phyloP scores from a whole-genome alignment of 2,888 invertebrate genomes.

The Chloroclysta siterata region DNA sequence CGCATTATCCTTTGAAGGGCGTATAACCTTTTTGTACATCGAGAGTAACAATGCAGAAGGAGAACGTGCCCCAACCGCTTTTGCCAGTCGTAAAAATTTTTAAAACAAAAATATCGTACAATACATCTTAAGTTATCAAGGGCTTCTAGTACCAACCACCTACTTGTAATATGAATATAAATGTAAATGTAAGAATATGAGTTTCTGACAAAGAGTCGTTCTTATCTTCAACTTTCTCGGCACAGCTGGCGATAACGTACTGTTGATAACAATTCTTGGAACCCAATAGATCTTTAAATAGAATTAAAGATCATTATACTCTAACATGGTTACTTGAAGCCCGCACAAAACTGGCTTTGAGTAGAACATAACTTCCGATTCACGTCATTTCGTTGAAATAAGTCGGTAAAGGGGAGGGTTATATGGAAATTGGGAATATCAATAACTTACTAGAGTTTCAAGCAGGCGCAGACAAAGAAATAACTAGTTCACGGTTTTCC shows the following conservation, averaged over 20 bases:
- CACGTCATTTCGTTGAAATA: constrained; percentile 8
- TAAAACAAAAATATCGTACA: constrained; percentile 42
- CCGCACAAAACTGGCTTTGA: constrained; percentile 19
- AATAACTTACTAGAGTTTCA: constrained; percentile 16
- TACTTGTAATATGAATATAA: constrained; percentile 21
- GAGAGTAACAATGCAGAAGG: constrained; percentile 66
- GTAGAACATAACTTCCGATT: constrained; percentile 17
- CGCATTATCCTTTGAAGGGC: constrained; percentile 45
- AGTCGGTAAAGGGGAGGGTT: constrained; percentile 4
- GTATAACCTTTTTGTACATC: constrained; percentile 59
- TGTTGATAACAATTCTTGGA: constrained; percentile 67
- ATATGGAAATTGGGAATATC: neutral
- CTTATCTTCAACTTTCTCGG: constrained; percentile 41
- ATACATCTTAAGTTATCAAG: constrained; percentile 17
- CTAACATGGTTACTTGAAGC: constrained; percentile 34
- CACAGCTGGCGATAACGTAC: constrained; percentile 58
- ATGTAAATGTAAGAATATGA: constrained; percentile 22
- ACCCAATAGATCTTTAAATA: constrained; percentile 53
- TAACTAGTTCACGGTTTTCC: constrained; percentile 30
- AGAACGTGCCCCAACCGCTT: constrained; percentile 82
- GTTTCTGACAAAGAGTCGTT: constrained; percentile 32
- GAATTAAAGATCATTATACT: constrained; percentile 51
- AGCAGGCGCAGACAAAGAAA: constrained; percentile 17
- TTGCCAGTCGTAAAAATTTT: constrained; percentile 72
- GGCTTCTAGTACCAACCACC: constrained; percentile 39